Conservation (phyloP, 2,797 vertebrate species). For the Sebastes paucispinis region DNA sequence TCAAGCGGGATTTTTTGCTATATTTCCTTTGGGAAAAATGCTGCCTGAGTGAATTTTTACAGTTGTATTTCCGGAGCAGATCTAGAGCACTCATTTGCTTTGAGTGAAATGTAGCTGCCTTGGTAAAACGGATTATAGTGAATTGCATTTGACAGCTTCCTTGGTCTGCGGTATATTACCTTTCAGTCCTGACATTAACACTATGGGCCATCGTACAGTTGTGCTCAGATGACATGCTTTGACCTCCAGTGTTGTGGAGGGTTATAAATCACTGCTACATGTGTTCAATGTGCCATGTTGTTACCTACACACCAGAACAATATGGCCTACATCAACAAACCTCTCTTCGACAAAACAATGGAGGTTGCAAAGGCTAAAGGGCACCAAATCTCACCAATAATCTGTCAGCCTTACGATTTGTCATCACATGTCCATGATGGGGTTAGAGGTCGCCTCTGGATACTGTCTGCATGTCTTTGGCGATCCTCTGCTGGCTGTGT, state of each 20-base stretch:
- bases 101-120: neutral
- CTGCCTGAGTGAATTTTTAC: neutral
- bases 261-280: neutral
- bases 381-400: neutral
- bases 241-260: constrained; percentile 12
- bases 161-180: neutral
- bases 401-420: neutral
- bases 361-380: neutral
- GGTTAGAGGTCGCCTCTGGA: neutral
- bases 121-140: neutral
- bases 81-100: constrained; percentile 15
- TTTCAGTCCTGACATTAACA: neutral
- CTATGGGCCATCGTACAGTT: neutral
- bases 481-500: neutral
- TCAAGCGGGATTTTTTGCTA: constrained; percentile 34
- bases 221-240: neutral
- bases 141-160: neutral
- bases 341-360: neutral
- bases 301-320: neutral
- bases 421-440: neutral
- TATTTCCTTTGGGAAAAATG: constrained; percentile 32
- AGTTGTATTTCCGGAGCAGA: constrained; percentile 9
- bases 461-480: neutral
- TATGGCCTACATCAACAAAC: neutral
- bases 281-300: constrained; percentile 6